A percentile compares a stretch with the other conserved stretches of the same genome.
Conservation (phyloP, 2,113 vertebrate genomes). For the Morone chrysops region DNA sequence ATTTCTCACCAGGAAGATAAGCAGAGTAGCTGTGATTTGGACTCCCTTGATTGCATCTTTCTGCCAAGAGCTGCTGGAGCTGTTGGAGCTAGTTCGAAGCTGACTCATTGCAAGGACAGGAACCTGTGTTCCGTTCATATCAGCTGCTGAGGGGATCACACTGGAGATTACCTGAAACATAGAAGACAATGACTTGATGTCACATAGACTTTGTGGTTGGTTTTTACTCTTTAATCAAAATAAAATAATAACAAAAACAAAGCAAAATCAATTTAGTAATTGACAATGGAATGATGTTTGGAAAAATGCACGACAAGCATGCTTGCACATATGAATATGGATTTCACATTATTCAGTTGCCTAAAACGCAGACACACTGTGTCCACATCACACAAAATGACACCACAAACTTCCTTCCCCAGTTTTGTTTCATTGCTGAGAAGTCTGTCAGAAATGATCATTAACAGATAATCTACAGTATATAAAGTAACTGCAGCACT, state of each 20-base stretch:
- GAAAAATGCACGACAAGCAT: not conserved
- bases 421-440: not conserved
- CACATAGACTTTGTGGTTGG: not conserved
- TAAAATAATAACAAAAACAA: not conserved
- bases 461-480: not conserved
- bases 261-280: not conserved
- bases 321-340: not conserved
- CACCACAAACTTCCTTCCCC: slow-evolving; percentile 46
- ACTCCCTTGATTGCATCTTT: slow-evolving; percentile 13
- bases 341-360: slow-evolving; percentile 37
- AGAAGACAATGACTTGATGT: not conserved
- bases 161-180: slow-evolving; percentile 30
- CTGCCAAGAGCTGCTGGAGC: slow-evolving; percentile 30
- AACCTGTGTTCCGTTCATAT: slow-evolving; percentile 35
- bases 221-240: not conserved
- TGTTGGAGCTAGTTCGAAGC: not conserved
- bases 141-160: not conserved
- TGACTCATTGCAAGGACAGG: not conserved
- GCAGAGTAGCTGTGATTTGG: slow-evolving; percentile 71
- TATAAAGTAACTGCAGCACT: not conserved
- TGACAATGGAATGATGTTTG: not conserved
- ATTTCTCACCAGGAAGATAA: slow-evolving; percentile 81
- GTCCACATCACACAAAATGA: slow-evolving; percentile 9
- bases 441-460: not conserved
- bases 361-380: not conserved